phyloP scores from a whole-genome alignment of 2,113 vertebrate genomes.

The Pachyramphus minor region DNA sequence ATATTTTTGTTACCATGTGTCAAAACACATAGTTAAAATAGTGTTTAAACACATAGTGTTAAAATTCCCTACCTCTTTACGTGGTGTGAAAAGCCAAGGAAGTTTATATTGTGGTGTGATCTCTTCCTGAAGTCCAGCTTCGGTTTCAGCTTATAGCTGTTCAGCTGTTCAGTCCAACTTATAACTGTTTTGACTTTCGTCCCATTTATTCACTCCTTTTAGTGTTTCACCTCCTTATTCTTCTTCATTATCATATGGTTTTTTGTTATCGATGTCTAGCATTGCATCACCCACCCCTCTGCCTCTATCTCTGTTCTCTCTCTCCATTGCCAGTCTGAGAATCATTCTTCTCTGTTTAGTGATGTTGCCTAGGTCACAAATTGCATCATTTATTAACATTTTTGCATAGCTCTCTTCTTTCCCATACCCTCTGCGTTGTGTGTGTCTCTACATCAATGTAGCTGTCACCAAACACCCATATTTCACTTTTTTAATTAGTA shows the following conservation, averaged over 20 bases:
- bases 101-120: not conserved
- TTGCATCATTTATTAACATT: not conserved
- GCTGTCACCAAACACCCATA: not conserved
- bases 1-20: not conserved
- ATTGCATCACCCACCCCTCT: not conserved
- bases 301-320: not conserved
- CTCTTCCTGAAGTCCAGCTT: not conserved
- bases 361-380: slow-evolving; percentile 27
- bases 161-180: too few relatives aligned
- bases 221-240: not conserved
- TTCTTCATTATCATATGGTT: not conserved
- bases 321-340: not conserved
- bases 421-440: not conserved
- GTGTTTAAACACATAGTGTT: too few relatives aligned
- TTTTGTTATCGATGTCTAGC: not conserved
- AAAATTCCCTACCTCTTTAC: not conserved
- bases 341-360: not conserved
- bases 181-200: not conserved
- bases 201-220: not conserved
- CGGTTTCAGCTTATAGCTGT: not conserved
- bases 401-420: not conserved
- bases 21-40: not conserved
- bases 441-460: not conserved
- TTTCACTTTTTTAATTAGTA: not conserved
- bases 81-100: not conserved